Conservation (phyloP, 2,113 vertebrate genomes). For the Ceyx margarethae region DNA sequence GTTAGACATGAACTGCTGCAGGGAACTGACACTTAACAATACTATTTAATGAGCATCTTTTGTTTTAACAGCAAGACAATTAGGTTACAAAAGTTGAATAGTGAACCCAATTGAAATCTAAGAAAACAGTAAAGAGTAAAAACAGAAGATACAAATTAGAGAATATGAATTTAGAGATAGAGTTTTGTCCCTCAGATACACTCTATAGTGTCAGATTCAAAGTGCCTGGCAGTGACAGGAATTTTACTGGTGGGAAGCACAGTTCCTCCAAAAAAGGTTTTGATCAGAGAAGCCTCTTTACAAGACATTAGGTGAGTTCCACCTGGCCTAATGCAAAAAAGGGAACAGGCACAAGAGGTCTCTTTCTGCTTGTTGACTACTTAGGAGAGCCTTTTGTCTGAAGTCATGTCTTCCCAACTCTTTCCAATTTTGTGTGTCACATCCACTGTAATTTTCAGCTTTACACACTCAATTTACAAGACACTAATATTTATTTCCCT, state of each 20-base stretch:
- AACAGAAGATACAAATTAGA: background rate
- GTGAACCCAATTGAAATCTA: background rate
- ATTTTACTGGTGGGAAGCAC: background rate
- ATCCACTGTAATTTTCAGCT: background rate
- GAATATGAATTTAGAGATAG: background rate
- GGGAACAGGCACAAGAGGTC: background rate
- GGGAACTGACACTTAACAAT: slow-evolving; percentile 3
- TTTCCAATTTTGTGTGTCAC: background rate
- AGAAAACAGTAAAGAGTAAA: background rate
- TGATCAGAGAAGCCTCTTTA: background rate
- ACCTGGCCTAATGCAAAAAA: background rate
- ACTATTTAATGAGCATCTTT: background rate
- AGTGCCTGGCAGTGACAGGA: background rate
- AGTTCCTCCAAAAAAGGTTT: background rate
- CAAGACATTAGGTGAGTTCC: background rate
- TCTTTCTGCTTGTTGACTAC: background rate
- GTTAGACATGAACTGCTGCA: slow-evolving; percentile 17
- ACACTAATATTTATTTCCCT: background rate
- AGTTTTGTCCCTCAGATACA: background rate
- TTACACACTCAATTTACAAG: background rate
- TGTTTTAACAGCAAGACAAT: background rate
- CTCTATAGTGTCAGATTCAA: background rate
- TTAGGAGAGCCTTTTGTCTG: background rate
- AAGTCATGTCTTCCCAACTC: background rate
- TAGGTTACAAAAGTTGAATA: background rate